These are phyloP conservation scores for Enteromius radiatus DNA, from an alignment of 2,797 vertebrate species.

Conservation along the genomic window DNA sequence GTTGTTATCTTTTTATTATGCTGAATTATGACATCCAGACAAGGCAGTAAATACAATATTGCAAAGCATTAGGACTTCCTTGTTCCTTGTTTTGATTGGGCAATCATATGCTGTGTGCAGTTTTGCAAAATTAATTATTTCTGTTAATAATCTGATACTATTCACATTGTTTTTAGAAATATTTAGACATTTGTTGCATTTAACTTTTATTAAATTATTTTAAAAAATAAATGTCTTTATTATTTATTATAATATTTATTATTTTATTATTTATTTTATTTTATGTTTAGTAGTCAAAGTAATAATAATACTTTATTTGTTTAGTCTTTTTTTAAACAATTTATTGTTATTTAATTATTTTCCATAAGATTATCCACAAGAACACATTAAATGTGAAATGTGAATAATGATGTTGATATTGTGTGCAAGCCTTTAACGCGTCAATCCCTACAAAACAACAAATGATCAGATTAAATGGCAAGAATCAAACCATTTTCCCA, in stretches of 20 bases:
- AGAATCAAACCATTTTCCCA: background rate
- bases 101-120: background rate
- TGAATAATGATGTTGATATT: background rate
- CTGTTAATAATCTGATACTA: background rate
- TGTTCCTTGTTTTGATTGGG: constrained; percentile 11
- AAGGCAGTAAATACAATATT: constrained; percentile 4
- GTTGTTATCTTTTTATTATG: background rate
- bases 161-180: background rate
- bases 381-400: background rate
- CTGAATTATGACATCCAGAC: constrained; percentile 12
- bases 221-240: too few relatives aligned
- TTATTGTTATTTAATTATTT: background rate
- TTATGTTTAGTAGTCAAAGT: too few relatives aligned
- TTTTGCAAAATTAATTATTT: background rate
- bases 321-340: background rate
- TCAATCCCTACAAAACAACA: background rate
- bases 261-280: too few relatives aligned
- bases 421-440: too few relatives aligned
- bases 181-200: background rate
- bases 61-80: constrained; percentile 11
- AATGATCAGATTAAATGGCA: background rate
- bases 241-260: too few relatives aligned
- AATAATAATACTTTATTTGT: background rate
- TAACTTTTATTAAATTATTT: background rate
- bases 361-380: too few relatives aligned